Conservation (phyloP, 2,797 vertebrate species). For the Todus mexicanus region DNA sequence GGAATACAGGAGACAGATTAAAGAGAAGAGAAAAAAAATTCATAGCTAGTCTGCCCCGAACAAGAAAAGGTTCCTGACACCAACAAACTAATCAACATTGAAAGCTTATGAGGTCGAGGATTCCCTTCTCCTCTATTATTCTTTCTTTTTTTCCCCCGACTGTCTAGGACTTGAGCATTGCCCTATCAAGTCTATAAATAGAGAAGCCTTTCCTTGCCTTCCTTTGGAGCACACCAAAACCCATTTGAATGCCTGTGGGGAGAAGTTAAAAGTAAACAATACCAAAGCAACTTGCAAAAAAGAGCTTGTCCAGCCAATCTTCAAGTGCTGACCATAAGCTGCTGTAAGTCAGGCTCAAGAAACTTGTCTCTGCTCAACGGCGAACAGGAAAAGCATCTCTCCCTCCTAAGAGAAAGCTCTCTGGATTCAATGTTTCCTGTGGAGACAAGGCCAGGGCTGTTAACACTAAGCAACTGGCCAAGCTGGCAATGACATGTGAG, state of each 20-base stretch:
- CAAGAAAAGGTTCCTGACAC: conserved; percentile 48
- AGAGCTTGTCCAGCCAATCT: neutral
- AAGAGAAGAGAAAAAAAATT: neutral
- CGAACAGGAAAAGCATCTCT: neutral
- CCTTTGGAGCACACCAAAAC: neutral
- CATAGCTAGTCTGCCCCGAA: neutral
- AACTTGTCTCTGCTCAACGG: neutral
- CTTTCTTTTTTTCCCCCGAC: conserved; percentile 25
- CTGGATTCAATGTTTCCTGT: neutral
- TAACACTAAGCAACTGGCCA: neutral
- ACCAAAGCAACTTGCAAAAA: neutral
- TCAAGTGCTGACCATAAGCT: neutral
- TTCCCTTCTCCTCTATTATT: conserved; percentile 40
- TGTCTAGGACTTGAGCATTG: neutral
- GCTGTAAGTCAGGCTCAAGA: neutral
- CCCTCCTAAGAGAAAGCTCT: neutral
- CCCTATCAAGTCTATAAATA: conserved; percentile 25
- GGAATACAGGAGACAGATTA: conserved; percentile 15
- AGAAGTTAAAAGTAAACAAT: neutral
- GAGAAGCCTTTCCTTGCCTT: neutral
- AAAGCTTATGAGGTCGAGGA: conserved; percentile 55
- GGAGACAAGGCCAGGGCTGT: neutral
- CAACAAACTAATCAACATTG: conserved; percentile 51
- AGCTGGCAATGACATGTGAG: neutral
- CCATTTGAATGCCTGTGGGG: neutral